Base-by-base conservation (phyloP, 2,797 vertebrate species). In the Rhinichthys osculus region DNA sequence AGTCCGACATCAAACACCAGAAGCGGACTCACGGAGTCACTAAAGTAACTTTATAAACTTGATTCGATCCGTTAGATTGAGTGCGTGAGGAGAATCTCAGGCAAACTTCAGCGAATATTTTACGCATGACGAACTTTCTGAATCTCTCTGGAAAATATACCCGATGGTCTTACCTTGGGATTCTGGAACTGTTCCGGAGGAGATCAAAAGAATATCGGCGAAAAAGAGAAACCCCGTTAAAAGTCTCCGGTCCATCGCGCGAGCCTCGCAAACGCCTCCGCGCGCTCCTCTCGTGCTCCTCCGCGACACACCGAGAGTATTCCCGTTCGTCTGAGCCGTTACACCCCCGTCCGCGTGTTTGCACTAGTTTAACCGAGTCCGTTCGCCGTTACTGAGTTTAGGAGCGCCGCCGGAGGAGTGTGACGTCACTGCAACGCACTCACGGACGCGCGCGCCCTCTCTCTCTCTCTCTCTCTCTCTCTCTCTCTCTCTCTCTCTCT, bases 221-320 rank as follows among this genome's bases (percentile, higher is more conserved):
- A 89, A 87, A 66, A 92, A 78, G 85, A 92, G 90, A 88, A 88
- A 88, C 88, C 90, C 73, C 82, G 82, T 89, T 90, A 90, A 57
- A 91, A 92, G 84, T 90, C 88, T 91, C 62, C 82, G 82, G 77
- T 92, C 91, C 92, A 92, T 92, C 59, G 89, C 90, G 78, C 82
- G 88, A 89, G 90, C 88, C 72, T 66, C 67, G 82, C 89, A 84
- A 81, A 88, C 85, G 87, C 83, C 87, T 44, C 88, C 88, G 85
- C 89, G 88, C 84, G 85, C 80, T 91, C 72, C 82, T 66, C 42
- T 84, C 82, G 82, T 16, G 42, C 44, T 76, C 72, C 72, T 66
- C 72, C 72, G 62, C 82, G 82, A 10, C 73, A n/a, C 64, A 17
- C 47, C 83, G 17, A 47, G 59, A 40, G 14, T 73, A 85, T 44